A percentile compares a stretch with the other conserved stretches of the same genome.
Conservation (phyloP, 64 coral and sea anemone genomes). For the Montipora cactus region DNA sequence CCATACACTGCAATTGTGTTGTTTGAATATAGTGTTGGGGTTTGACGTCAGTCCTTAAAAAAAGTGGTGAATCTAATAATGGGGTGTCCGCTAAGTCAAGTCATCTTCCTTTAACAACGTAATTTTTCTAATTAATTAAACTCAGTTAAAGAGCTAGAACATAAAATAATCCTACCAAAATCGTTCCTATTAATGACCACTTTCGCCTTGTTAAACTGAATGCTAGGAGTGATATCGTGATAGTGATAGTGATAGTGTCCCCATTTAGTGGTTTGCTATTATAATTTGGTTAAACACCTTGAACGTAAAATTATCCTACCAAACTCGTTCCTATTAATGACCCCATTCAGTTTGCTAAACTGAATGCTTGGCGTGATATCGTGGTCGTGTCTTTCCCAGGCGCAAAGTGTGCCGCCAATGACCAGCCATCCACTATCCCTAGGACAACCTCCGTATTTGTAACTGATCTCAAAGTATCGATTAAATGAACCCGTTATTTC, state of each 20-base stretch:
- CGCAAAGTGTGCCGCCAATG: background rate
- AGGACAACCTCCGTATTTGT: background rate
- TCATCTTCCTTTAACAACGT: no score
- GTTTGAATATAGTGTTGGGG: no score
- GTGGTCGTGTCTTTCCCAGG: background rate
- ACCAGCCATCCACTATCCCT: background rate
- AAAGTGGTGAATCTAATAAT: no score
- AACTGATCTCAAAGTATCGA: constrained; percentile 11
- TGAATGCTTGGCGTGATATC: background rate
- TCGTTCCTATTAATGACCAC: background rate
- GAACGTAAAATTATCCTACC: background rate
- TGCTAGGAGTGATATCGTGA: background rate
- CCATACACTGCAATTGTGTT: no score
- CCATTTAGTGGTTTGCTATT: no score
- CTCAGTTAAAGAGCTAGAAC: no score
- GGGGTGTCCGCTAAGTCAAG: no score
- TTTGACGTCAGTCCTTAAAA: no score
- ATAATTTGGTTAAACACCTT: no score
- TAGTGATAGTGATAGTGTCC: background rate
- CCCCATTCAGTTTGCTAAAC: background rate
- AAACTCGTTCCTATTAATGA: background rate
- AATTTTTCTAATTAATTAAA: no score
- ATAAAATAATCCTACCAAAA: background rate
- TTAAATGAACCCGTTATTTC: background rate
- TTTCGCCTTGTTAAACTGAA: background rate